Evolutionary conservation across 2,888 invertebrate species (phyloP), one percentile per base, ranked within the genome.

Genomic region (Caenorhabditis macrosperma): DNA sequence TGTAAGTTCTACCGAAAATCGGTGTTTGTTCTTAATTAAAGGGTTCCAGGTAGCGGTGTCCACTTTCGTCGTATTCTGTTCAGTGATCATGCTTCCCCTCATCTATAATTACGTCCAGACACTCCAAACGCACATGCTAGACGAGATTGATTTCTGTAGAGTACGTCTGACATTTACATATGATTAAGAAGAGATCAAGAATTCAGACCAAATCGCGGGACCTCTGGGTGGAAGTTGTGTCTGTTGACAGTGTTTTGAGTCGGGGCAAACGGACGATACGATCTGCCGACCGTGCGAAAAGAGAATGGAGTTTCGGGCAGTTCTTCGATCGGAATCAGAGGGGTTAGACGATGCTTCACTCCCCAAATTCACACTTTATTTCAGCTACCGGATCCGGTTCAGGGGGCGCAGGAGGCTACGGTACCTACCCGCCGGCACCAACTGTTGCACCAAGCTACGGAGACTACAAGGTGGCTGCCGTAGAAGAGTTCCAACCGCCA

Each of bases 91-190:
- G 22, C 83, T 90, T 55, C 90, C 90, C 17, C 72, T 90, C 78
- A 84, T 90, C n/a, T 89, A 90, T 17, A 64, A 48, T 38, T 54
- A 72, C 24, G 59, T 64, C 7, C 46, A 78, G 28, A 68, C 84
- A 7, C 83, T 90, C 26, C 90, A 90, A 75, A 84, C 85, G 22
- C 89, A 90, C 50, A 78, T 90, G 79, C 64, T 85, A 12, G 82
- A 83, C 66, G 90, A 90, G 69, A 87, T 88, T 55, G 88, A 88
- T 60, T 89, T 88, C 68, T 90, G 90, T 82, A 85, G 88, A 81
- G 88, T 84, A 50, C 1, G 28, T 41, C 0, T 20, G 12, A 17
- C 9, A 35, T 28, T 7, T n/a, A 64, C 28, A 35, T 52, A 66
- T 10, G 50, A 59, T 15, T 44, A 67, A 28, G 57, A 30, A 54